Evolutionary conservation across 2,113 vertebrate genomes (phyloP).

Genomic region (Gobius niger): DNA sequence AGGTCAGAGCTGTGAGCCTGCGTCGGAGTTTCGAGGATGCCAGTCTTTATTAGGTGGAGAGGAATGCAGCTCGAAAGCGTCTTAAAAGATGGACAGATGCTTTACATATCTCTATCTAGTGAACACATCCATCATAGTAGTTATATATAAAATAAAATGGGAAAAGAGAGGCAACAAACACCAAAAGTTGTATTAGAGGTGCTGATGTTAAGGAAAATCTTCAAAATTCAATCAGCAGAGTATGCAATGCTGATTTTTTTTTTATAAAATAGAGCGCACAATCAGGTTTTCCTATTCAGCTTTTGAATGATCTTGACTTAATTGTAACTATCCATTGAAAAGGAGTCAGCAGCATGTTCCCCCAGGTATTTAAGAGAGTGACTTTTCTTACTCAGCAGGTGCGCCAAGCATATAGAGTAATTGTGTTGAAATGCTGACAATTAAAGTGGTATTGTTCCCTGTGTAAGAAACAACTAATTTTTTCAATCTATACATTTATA

Average conservation of each 20-base stretch:
- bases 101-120: conserved; percentile 28
- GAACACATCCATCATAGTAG: too few relatives aligned
- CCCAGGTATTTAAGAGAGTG: conserved; percentile 6
- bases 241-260: too few relatives aligned
- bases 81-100: conserved; percentile 28
- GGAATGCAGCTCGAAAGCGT: conserved; percentile 60
- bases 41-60: conserved; percentile 64
- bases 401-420: conserved; percentile 30
- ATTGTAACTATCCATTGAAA: not conserved
- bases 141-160: too few relatives aligned
- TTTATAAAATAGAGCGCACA: too few relatives aligned
- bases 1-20: conserved; percentile 68
- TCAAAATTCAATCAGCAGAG: too few relatives aligned
- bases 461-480: not conserved
- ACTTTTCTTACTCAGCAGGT: conserved; percentile 10
- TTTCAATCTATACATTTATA: conserved; percentile 18
- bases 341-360: not conserved
- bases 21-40: conserved; percentile 60
- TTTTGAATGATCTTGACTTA: not conserved
- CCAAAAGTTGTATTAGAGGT: too few relatives aligned
- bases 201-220: too few relatives aligned
- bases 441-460: conserved; percentile 19
- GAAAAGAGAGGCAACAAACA: too few relatives aligned
- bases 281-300: not conserved
- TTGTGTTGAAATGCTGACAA: conserved; percentile 54